Base-by-base conservation (phyloP, 2,888 invertebrate species). In the Ichneumoninae sp. region DNA sequence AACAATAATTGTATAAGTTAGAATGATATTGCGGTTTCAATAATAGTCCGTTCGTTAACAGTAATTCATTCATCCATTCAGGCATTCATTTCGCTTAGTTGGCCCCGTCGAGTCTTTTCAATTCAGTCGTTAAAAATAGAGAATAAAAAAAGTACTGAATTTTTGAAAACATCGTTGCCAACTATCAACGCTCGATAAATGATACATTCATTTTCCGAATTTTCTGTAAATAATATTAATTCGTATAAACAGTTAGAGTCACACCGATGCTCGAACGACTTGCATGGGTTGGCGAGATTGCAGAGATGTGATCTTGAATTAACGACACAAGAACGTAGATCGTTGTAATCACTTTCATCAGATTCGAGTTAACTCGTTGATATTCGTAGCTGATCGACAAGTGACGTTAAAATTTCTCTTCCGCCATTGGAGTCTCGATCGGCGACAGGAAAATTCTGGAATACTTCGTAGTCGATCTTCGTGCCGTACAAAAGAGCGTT, bases 401-500 rank as follows among this genome's bases (percentile, higher is more conserved):
- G 22, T 77, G 60, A 73, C 36, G 54, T 50, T 7, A 30, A 8
- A 13, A 10, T 30, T 10, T 47, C 40, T 40, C 22, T 71, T 22
- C 33, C 44, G 6, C 19, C 0, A 63, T 13, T 10, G 36, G 1
- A 50, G 19, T 50, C 71, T 57, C 33, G 47, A 26, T 47, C 16
- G 40, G 54, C 52, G 10, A 80, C 7, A 10, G 63, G 76, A 13
- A 77, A 69, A 70, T 77, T 63, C 16, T 50, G 10, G 60, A 73
- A 79, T 65, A 40, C 36, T 52, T 77, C 54, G 16, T 54, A 40
- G 54, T 84, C 78, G 8, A 84, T 52, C 63, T 74, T 78, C 19
- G 81, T 75, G 10, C 74, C 84, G 47, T 22, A 50, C 30, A 84
- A 57, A 50, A 84, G 84, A 50, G 84, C 36, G 54, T 85, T 83